Evolutionary conservation across 92 coral and sea anemone species (phyloP).

Genomic region (Umimayanthus kanabou): DNA sequence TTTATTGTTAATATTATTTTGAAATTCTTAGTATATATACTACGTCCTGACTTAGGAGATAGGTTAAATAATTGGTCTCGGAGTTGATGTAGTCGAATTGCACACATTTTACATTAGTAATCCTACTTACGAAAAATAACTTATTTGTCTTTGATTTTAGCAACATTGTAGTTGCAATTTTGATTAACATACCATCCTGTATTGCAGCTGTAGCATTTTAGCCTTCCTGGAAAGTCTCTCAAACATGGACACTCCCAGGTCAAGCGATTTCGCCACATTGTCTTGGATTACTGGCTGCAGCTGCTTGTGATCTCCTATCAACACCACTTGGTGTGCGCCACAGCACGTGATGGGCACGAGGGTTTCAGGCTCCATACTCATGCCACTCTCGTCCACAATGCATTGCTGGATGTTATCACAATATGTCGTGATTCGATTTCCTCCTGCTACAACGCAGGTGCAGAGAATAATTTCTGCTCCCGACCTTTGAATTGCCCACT

Average conservation of each 20-base stretch:
- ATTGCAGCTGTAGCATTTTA: slow-evolving; percentile 74
- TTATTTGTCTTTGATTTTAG: too few relatives aligned
- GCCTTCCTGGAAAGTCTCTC: slow-evolving; percentile 67
- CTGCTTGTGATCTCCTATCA: slow-evolving; percentile 94
- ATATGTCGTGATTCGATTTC: slow-evolving; percentile 45
- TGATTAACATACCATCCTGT: slow-evolving; percentile 76
- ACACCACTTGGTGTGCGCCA: slow-evolving; percentile 71
- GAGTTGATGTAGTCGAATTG: too few relatives aligned
- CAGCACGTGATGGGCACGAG: slow-evolving; percentile 85
- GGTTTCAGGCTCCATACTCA: slow-evolving; percentile 90
- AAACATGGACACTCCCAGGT: slow-evolving; percentile 78
- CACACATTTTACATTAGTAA: too few relatives aligned
- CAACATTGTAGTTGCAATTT: too few relatives aligned
- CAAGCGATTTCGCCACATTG: slow-evolving; percentile 65
- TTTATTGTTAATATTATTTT: too few relatives aligned
- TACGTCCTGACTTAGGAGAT: too few relatives aligned
- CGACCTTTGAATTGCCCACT: slow-evolving; percentile 60
- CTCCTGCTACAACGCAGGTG: slow-evolving; percentile 73
- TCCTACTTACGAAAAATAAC: too few relatives aligned
- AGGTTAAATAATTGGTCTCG: too few relatives aligned
- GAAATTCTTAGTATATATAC: too few relatives aligned
- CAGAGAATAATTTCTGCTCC: slow-evolving; percentile 68
- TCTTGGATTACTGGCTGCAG: slow-evolving; percentile 80
- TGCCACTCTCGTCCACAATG: slow-evolving; percentile 93
- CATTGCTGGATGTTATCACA: slow-evolving; percentile 62